Conservation (phyloP, 2,797 vertebrate species). For the Oryzias dopingdopingensis region DNA sequence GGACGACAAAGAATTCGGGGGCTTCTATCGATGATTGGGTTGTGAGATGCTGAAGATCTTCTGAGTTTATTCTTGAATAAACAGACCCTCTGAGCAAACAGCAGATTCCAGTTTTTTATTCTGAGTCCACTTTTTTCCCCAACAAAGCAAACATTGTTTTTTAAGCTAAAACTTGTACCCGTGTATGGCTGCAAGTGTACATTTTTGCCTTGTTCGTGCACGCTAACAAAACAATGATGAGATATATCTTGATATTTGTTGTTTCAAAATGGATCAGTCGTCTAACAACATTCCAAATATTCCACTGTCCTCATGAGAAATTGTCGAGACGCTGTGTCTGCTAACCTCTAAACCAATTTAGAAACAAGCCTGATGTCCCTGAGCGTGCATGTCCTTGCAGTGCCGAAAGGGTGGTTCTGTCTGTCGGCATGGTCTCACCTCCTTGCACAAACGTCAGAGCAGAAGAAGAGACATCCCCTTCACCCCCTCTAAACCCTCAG, state of each 20-base stretch:
- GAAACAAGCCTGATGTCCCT: conserved; percentile 43
- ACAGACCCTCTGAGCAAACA: no score
- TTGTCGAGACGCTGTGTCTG: conserved; percentile 37
- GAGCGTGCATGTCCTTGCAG: conserved; percentile 31
- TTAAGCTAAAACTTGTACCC: no score
- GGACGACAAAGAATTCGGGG: no score
- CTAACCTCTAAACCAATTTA: conserved; percentile 66
- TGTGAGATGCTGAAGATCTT: no score
- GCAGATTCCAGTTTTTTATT: no score
- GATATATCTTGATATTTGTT: background rate
- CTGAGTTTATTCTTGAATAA: no score
- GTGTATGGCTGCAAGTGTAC: no score
- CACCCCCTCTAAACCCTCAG: conserved; percentile 65
- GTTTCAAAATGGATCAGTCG: background rate
- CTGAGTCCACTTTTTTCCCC: no score
- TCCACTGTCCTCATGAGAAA: conserved; percentile 3
- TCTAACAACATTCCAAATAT: background rate
- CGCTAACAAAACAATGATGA: no score
- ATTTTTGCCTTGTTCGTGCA: no score
- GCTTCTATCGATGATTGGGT: no score
- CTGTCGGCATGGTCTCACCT: conserved; percentile 59
- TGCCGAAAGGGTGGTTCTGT: conserved; percentile 41
- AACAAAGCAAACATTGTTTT: no score
- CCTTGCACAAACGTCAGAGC: conserved; percentile 68
- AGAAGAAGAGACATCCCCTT: conserved; percentile 66